These are phyloP conservation scores for Protophormia terraenovae DNA, from an alignment of 2,888 invertebrate species.

Conservation along the genomic window DNA sequence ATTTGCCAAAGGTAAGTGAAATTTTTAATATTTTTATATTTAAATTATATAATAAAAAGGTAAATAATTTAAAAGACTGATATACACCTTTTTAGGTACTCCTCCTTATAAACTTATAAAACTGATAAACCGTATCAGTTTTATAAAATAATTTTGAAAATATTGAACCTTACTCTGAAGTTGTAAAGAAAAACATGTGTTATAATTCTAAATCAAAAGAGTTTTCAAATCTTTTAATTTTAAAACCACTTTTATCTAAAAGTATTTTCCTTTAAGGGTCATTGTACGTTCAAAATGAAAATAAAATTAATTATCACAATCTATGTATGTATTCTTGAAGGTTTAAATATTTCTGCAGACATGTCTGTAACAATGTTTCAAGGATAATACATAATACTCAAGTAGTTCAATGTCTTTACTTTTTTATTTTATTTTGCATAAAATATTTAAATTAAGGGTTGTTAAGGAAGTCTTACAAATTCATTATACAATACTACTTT, in stretches of 20 bases:
- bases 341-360: not conserved
- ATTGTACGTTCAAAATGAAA: not conserved
- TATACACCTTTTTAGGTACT: no score
- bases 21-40: no score
- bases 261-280: not conserved
- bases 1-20: constrained; percentile 94
- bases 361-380: constrained; percentile 1
- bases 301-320: not conserved
- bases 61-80: no score
- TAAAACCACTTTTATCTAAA: no score
- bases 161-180: no score
- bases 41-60: no score
- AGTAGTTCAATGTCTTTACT: not conserved
- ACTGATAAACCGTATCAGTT: no score
- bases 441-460: constrained; percentile 8
- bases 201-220: no score
- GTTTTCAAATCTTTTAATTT: no score
- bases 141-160: no score
- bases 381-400: constrained; percentile 6
- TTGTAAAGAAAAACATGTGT: no score
- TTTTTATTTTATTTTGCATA: not conserved
- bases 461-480: constrained; percentile 38
- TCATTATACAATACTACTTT: constrained; percentile 9
- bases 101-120: no score
- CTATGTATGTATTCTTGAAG: not conserved